Evolutionary conservation across 2,113 vertebrate genomes (phyloP), one percentile per base, ranked within the genome.

Genomic region (Zosterops hypoxanthus): DNA sequence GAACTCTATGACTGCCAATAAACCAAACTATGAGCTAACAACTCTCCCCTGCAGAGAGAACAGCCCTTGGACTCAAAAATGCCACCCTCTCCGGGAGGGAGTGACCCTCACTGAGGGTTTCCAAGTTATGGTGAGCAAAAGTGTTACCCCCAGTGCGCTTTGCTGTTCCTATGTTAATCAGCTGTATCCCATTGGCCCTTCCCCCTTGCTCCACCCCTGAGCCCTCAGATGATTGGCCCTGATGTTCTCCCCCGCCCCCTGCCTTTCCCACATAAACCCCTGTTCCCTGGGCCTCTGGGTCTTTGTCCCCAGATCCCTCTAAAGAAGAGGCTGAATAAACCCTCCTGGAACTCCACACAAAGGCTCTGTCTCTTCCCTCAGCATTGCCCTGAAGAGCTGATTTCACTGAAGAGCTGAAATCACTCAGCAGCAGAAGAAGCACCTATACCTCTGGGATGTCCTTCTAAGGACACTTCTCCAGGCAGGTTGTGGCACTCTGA

Each of bases 31-130:
- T 12, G 20, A 55, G 18, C 7, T 20, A 55, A 8, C 18, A 11
- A 31, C 11, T 3, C 19, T 33, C 29, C 3, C 53, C 18, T 24
- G 21, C 0, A n/a, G 5, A 14, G 21, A 34, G 6, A 4, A 57
- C 21, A 23, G 22, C 14, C 14, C 56, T 10, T 5, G 5, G 6
- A 22, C 13, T 23, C 33, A 14, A 23, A 4, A 4, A 3, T 6
- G 4, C 2, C 55, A 14, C 8, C 1, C 33, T n/a, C 13, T 31
- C 56, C 33, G 34, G 5, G 22, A 34, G 33, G 7, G 56, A 57
- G 33, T 23, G 14, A 57, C 33, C 22, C n/a, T 59, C 56, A 24
- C 14, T 34, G n/a, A 59, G 4, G 34, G n/a, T 23, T 16, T 11
- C 55, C 21, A 1, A 59, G 33, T 24, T 16, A 59, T 15, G 14